Evolutionary conservation across 2,797 vertebrate genomes (phyloP), one percentile per base, ranked within the genome.

Genomic region (Aulostomus chinensis): DNA sequence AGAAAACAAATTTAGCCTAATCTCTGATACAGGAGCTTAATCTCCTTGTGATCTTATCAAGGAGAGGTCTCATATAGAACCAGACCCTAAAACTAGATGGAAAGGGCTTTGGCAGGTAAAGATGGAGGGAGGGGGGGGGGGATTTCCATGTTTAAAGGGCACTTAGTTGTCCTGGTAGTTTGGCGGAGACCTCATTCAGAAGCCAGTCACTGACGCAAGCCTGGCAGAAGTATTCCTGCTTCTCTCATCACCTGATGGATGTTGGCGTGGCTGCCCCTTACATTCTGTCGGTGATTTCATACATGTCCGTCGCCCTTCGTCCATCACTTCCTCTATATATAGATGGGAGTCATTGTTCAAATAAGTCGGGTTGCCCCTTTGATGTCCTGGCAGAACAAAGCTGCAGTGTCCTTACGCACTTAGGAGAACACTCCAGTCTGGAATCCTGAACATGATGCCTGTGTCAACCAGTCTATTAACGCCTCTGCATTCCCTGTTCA

Each of bases 391-490:
- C 76, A 82, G 85, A 86, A 90, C 89, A 90, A 89, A 88, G 85
- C 74, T 61, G 63, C 58, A 53, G 69, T 84, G 85, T 79, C 83
- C 84, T 86, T 77, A 85, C 76, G 66, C 87, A 82, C 83, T 88
- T 82, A 80, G 24, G 49, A 76, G 59, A 84, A 86, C 80, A 85
- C 81, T 88, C 68, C 56, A 85, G 73, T 47, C 77, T 76, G 86
- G 87, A 89, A 88, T 91, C 83, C 75, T 64, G 73, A 80, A 84
- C 83, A 83, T 50, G 80, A 85, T 75, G 68, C 72, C 60, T 68
- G 81, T 87, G 84, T 92, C 87, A 86, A 73, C 73, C 81, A 74
- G 78, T 85, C 86, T 73, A 87, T 90, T 89, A 88, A 85, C 89
- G 87, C 86, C 80, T 78, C 69, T 13, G 47, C 58, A 20, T 15